Percentiles rank a stretch among this genome's conserved stretches.
phyloP scores from a whole-genome alignment of 2,888 invertebrate species.

The Acronicta leporina region DNA sequence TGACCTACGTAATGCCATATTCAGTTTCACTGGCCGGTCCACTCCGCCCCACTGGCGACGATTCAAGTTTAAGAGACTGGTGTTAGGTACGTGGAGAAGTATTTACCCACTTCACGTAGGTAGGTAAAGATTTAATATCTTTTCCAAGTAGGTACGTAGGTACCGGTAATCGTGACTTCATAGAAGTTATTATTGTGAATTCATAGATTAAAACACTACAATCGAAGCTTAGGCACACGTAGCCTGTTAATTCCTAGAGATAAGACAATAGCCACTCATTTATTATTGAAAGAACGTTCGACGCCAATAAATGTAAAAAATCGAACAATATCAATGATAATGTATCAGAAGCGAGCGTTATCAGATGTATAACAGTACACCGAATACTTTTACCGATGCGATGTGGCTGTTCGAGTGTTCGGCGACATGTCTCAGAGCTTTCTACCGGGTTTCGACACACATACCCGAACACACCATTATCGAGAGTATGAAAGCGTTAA shows the following conservation, averaged over 20 bases:
- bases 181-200: constrained; percentile 31
- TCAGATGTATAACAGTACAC: constrained; percentile 77
- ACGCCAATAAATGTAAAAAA: constrained; percentile 66
- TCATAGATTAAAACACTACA: constrained; percentile 55
- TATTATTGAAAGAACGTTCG: constrained; percentile 72
- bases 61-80: constrained; percentile 16
- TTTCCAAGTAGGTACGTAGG: constrained; percentile 18
- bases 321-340: constrained; percentile 78
- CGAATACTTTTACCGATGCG: constrained; percentile 68
- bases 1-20: constrained; percentile 67
- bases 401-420: constrained; percentile 55
- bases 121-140: constrained; percentile 25
- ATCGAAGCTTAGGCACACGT: constrained; percentile 58
- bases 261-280: constrained; percentile 75
- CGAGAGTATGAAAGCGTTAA: constrained; percentile 69
- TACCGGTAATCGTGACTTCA: constrained; percentile 38
- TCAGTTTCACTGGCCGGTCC: constrained; percentile 57
- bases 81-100: constrained; percentile 7
- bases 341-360: constrained; percentile 72
- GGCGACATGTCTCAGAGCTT: constrained; percentile 70
- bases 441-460: constrained; percentile 73
- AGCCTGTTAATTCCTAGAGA: constrained; percentile 67
- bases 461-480: constrained; percentile 67
- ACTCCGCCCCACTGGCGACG: constrained; percentile 28
- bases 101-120: constrained; percentile 7